These are phyloP conservation scores for Trichosurus vulpecula DNA, from an alignment of 2,797 vertebrate genomes.

Conservation along the genomic window DNA sequence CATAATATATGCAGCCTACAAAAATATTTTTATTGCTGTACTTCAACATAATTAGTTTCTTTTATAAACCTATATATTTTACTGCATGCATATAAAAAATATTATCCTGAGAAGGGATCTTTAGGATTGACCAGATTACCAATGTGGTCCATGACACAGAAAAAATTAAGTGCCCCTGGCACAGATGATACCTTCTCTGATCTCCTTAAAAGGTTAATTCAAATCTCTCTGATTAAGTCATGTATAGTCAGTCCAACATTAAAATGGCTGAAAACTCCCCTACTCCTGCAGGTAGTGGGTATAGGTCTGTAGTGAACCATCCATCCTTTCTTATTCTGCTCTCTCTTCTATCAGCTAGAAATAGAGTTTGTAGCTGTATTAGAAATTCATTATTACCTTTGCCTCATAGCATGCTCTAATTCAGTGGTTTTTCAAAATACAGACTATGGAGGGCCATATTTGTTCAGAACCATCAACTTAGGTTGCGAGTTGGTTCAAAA, in stretches of 20 bases:
- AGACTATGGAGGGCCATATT: not conserved
- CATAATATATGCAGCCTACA: not conserved
- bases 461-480: not conserved
- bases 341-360: not conserved
- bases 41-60: not conserved
- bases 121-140: not conserved
- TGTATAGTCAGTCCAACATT: not conserved
- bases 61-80: not conserved
- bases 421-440: not conserved
- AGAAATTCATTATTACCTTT: not conserved
- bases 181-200: not conserved
- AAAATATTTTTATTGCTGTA: not conserved
- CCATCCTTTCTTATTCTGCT: not conserved
- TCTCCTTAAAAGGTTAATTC: not conserved
- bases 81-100: not conserved
- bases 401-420: not conserved
- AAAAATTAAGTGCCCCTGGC: not conserved
- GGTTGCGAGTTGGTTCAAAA: not conserved
- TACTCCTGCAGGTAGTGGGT: accelerated
- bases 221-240: not conserved
- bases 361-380: not conserved
- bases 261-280: not conserved
- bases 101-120: not conserved
- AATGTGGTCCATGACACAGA: not conserved
- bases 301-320: not conserved